A percentile compares a stretch with the other conserved stretches of the same genome.
phyloP scores from a whole-genome alignment of 2,113 vertebrate species.

The Xyliphius kryptos region DNA sequence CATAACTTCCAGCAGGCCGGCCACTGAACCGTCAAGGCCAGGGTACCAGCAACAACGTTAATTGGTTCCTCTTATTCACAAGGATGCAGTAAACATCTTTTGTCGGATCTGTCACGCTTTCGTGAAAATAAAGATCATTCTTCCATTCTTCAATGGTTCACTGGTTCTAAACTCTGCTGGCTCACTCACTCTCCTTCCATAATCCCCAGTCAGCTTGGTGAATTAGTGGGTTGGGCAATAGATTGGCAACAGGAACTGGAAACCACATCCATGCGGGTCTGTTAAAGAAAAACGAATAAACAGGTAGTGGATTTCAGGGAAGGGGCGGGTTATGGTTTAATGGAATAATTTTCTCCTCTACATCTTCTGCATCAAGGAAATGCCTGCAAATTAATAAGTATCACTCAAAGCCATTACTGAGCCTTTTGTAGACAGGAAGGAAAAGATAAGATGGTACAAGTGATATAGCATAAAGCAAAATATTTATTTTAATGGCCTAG shows the following conservation, averaged over 20 bases:
- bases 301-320: constrained; percentile 18
- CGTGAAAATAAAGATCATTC: constrained; percentile 49
- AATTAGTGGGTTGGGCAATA: constrained; percentile 38
- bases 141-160: constrained; percentile 50
- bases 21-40: constrained; percentile 63
- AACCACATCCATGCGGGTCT: constrained; percentile 51
- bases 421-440: constrained; percentile 3
- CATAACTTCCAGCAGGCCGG: constrained; percentile 52
- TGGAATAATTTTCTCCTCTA: constrained; percentile 20
- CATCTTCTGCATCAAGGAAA: constrained; percentile 17
- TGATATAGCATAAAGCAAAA: constrained; percentile 2
- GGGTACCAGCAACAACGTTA: constrained; percentile 63
- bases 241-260: constrained; percentile 36
- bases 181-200: constrained; percentile 14
- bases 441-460: constrained; percentile 6
- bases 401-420: constrained; percentile 7
- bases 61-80: constrained; percentile 61
- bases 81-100: constrained; percentile 48
- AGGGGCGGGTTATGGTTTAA: constrained; percentile 8
- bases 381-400: constrained; percentile 18
- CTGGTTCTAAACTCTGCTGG: constrained; percentile 42
- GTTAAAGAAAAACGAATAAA: constrained; percentile 30
- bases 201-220: constrained; percentile 26
- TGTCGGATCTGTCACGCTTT: constrained; percentile 51
- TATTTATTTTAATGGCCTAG: no score